Base-by-base conservation (phyloP, 2,113 vertebrate genomes). In the Micronycteris hirsuta region DNA sequence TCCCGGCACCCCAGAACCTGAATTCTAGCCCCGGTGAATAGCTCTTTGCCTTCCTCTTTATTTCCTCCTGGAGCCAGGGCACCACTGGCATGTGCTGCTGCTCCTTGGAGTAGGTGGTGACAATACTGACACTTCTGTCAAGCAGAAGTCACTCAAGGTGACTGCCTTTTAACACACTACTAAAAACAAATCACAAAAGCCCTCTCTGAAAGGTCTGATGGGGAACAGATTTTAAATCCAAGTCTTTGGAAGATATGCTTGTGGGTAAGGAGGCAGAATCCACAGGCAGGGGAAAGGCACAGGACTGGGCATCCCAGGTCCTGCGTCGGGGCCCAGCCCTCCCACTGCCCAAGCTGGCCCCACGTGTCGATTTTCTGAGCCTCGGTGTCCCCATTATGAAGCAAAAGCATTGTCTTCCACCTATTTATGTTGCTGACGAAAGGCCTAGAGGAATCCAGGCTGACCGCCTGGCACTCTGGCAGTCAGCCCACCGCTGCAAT, bases 71-170 rank as follows among this genome's bases (percentile, higher is more conserved):
- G 33, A 67, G 31, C 14, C 41, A 43, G 83, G 76, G 67, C 14
- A 74, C 63, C 22, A 5, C 7, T 2, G 24, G 65, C 78, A n/a
- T 3, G 78, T 91, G 91, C 82, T 45, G 28, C 54, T 47, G 93
- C 73, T 95, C 47, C 58, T 36, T 12, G 47, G 63, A 63, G 45
- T 28, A 70, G 84, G 78, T 22, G 78, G 95, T 86, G 93, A 94
- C 91, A 68, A 78, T 54, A 74, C 78, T 93, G 94, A 97, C 94
- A 86, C 63, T 83, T 91, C 91, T 89, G 83, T 97, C 97, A 97
- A 95, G 95, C 94, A 96, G 78, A 95, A 97, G 92, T 93, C 95
- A 94, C 52, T 97, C 96, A 95, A 89, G 89, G 94, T 96, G 94
- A 89, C 73, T 80, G 89, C 63, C 85, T 96, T 89, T 86, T 86